Percentiles rank a stretch among this genome's conserved stretches.
Conservation (phyloP, 2,888 invertebrate genomes). For the Hipparchia sbordonii region DNA sequence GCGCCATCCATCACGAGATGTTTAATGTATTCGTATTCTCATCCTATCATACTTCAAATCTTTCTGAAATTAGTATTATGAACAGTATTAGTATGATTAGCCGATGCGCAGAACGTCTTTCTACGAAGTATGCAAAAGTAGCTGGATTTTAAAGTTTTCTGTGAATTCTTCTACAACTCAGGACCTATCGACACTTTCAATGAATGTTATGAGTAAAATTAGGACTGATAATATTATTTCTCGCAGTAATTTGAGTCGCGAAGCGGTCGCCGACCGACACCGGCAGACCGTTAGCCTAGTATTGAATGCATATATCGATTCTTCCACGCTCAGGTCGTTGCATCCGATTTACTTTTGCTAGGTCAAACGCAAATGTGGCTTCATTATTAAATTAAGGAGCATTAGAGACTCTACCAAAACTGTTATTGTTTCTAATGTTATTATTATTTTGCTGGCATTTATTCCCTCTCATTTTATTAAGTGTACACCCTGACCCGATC, state of each 20-base stretch:
- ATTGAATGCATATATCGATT: conserved; percentile 44
- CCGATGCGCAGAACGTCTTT: background rate
- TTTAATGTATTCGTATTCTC: conserved; percentile 2
- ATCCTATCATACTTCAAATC: conserved; percentile 6
- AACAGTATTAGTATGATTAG: background rate
- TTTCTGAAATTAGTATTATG: background rate
- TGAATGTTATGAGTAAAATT: conserved; percentile 30
- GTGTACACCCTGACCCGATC: no score
- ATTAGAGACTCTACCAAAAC: background rate
- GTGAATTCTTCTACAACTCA: no score
- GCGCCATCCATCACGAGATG: conserved; percentile 8
- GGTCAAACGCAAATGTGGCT: conserved; percentile 27
- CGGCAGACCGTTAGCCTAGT: conserved; percentile 42
- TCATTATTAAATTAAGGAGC: conserved; percentile 6
- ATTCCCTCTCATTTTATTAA: no score
- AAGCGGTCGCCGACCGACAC: conserved; percentile 36
- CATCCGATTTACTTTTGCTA: conserved; percentile 34
- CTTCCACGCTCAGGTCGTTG: conserved; percentile 36
- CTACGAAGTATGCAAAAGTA: background rate
- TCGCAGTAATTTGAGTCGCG: conserved; percentile 41
- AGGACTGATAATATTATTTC: conserved; percentile 37
- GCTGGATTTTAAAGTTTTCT: background rate
- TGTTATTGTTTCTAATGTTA: no score
- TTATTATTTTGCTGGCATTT: no score
- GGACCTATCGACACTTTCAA: background rate